These are phyloP conservation scores for Phataginus tetradactyla DNA, from an alignment of 2,797 vertebrate genomes.

Conservation along the genomic window DNA sequence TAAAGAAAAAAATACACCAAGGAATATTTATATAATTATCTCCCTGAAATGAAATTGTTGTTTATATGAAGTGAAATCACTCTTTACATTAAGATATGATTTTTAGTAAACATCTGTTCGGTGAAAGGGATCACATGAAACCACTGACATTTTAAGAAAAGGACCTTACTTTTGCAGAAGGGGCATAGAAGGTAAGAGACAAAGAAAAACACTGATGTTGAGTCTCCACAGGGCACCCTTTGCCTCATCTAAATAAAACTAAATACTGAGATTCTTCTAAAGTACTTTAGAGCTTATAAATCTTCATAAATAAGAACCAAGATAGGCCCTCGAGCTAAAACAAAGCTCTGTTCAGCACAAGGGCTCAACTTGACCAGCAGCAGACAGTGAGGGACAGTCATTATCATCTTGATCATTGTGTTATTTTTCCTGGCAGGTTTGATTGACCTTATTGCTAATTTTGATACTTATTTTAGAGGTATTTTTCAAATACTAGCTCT, in stretches of 20 bases:
- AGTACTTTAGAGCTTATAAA: not conserved
- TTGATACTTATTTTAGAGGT: not conserved
- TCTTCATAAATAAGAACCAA: constrained; percentile 1
- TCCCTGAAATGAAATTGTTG: not conserved
- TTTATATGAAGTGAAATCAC: not conserved
- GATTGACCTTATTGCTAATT: not conserved
- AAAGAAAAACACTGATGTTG: not conserved
- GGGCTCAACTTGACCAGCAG: not conserved
- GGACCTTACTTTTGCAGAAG: not conserved
- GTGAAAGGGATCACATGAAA: not conserved
- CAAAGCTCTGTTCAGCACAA: not conserved
- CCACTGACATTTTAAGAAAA: not conserved
- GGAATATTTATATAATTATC: not conserved
- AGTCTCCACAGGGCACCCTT: not conserved
- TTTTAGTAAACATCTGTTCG: constrained; percentile 12
- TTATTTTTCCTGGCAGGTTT: not conserved
- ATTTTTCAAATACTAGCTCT: not conserved
- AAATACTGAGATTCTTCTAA: not conserved
- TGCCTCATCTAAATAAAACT: not conserved
- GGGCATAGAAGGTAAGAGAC: not conserved
- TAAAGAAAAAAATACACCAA: constrained; percentile 1
- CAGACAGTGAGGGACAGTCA: not conserved
- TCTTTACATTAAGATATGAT: not conserved
- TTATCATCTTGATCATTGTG: not conserved
- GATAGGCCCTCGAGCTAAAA: not conserved